A percentile compares a stretch with the other conserved stretches of the same genome.
These are phyloP conservation scores for Cyphomyrus discorhynchus DNA, from an alignment of 2,113 vertebrate genomes.

Conservation along the genomic window DNA sequence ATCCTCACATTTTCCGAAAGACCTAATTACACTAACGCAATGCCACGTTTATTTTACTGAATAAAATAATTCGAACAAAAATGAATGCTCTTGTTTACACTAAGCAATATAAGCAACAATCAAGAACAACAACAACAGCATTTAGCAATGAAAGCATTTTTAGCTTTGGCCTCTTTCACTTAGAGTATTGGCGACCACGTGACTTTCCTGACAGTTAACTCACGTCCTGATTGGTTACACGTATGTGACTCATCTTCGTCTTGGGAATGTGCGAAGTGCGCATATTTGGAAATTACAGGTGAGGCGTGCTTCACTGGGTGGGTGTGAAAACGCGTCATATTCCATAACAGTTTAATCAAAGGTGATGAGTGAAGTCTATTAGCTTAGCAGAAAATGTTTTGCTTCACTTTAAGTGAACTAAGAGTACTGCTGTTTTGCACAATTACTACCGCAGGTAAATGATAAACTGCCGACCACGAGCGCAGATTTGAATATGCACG, in stretches of 20 bases:
- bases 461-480: not conserved
- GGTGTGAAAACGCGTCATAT: not conserved
- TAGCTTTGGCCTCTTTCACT: not conserved
- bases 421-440: not conserved
- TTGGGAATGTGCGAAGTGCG: not conserved
- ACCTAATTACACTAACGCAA: not conserved
- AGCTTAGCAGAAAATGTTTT: not conserved
- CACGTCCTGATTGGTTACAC: too few species aligned
- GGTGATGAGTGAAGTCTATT: not conserved
- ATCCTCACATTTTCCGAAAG: not conserved
- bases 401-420: not conserved
- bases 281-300: not conserved
- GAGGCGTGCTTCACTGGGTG: not conserved
- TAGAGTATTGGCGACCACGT: not conserved
- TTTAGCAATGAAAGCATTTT: not conserved
- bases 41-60: not conserved
- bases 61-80: not conserved
- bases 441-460: not conserved
- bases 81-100: not conserved
- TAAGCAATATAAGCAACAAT: not conserved
- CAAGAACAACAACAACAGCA: not conserved
- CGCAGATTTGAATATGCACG: not conserved
- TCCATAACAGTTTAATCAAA: not conserved
- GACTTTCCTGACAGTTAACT: not conserved
- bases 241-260: too few species aligned